Evolutionary conservation across 2,113 vertebrate genomes (phyloP), one percentile per base, ranked within the genome.

Genomic region (Percina caprodes): DNA sequence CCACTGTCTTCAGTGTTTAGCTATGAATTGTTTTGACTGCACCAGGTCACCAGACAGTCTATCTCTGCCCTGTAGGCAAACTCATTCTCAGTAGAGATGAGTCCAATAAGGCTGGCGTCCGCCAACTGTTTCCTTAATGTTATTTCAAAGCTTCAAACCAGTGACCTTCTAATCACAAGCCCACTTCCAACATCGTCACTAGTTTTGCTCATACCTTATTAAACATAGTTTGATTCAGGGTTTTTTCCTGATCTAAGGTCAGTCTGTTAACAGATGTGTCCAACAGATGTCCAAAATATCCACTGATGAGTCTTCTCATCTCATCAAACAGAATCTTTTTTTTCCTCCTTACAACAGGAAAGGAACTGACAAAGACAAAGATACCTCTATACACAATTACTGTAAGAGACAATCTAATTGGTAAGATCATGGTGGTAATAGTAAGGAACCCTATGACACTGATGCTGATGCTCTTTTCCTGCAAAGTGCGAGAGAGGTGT

Each of bases 221-320:
- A 46, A 78, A 76, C 15, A 26, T 13, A 23, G 9, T 60, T 60
- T 55, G 21, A 62, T 30, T 33, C 2, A 42, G 10, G 39, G 2
- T 15, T 51, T 84, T 70, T 65, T 69, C 48, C 24, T 48, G 49
- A 48, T 86, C 42, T 74, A 54, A 74, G 63, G 68, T 82, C 81
- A 66, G 24, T 35, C 26, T 59, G 52, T 60, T 56, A 10, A 80
- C 86, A 86, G 77, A 88, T 86, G 80, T 86, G 51, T 58, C 30
- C 60, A 72, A 63, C 85, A 87, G 80, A 86, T 88, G 83, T 84
- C 46, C 30, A 30, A 63, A 8, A 46, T 48, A 72, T 71, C 35
- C 68, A 19, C 67, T 74, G 63, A 84, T 74, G 35, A 69, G n/a
- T 49, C 70, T 73, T 69, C 52, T 76, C 67, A 54, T 30, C 30